Percentiles rank a stretch among this genome's conserved stretches.
These are phyloP conservation scores for Menura novaehollandiae DNA, from an alignment of 2,113 vertebrate genomes.

Conservation along the genomic window DNA sequence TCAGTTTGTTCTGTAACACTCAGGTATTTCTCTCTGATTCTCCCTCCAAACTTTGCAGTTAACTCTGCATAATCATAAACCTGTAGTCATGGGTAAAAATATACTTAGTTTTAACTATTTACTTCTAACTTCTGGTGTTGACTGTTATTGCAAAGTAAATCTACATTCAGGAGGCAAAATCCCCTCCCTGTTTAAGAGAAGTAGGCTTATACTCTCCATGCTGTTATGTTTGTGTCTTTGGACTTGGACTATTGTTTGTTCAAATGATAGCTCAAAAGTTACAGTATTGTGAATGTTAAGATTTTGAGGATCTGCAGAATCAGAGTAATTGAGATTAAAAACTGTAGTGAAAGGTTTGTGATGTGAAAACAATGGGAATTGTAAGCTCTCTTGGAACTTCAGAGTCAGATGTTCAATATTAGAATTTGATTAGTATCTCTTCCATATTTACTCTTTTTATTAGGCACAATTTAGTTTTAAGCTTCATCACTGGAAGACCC, in stretches of 20 bases:
- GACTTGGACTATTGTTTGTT: not conserved
- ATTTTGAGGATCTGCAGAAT: not conserved
- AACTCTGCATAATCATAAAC: not conserved
- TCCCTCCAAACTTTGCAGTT: not conserved
- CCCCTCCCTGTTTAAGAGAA: not conserved
- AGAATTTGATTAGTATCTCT: not conserved
- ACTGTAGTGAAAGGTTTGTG: not conserved
- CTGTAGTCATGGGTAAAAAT: not conserved
- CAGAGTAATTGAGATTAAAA: not conserved
- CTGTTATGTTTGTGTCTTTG: not conserved
- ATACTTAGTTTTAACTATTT: not conserved
- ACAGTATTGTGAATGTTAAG: not conserved
- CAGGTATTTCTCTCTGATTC: not conserved
- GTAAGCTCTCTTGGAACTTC: not conserved
- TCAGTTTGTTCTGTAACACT: not conserved
- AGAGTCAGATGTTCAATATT: not conserved
- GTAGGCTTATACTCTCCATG: not conserved
- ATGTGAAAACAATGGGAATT: not conserved
- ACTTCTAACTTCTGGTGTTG: not conserved
- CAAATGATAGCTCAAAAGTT: not conserved
- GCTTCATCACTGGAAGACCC: not conserved
- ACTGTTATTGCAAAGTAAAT: not conserved
- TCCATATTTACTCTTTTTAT: not conserved
- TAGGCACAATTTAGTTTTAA: not conserved
- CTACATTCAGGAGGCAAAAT: not conserved